Conservation (phyloP, 2,797 vertebrate species). For the Pithecia hirsuta region DNA sequence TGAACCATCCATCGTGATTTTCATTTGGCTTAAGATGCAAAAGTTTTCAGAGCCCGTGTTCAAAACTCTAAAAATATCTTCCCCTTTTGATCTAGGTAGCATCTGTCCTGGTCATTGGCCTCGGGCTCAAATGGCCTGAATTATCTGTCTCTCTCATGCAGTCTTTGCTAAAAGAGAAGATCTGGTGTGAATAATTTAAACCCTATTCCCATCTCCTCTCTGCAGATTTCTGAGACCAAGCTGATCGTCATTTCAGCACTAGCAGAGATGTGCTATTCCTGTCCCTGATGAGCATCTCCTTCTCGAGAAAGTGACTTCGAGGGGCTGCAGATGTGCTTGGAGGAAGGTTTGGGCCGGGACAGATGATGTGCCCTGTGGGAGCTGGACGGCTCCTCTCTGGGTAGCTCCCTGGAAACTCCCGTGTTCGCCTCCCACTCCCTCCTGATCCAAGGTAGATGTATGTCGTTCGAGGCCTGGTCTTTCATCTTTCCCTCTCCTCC, state of each 20-base stretch:
- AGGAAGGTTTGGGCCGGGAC: not conserved
- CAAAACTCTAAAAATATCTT: conserved; percentile 65
- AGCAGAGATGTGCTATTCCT: conserved; percentile 25
- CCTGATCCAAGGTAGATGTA: not conserved
- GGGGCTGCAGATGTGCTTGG: not conserved
- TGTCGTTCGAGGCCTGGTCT: not conserved
- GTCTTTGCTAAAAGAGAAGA: conserved; percentile 49
- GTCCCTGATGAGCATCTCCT: not conserved
- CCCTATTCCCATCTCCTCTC: not conserved
- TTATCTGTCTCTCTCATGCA: not conserved
- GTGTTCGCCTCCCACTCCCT: not conserved
- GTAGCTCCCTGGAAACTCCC: not conserved
- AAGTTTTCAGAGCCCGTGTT: conserved; percentile 23
- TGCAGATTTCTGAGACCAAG: not conserved
- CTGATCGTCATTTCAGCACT: not conserved
- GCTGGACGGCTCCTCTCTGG: accelerated
- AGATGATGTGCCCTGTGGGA: accelerated
- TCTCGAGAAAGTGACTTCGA: not conserved
- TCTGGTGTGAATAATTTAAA: conserved; percentile 75
- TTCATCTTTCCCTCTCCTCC: not conserved
- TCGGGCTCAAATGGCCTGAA: conserved; percentile 26
- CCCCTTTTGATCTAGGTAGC: not conserved
- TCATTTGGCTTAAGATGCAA: conserved; percentile 36
- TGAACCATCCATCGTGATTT: conserved; percentile 26
- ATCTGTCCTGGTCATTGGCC: conserved; percentile 18